phyloP scores from a whole-genome alignment of 2,113 vertebrate genomes.

The Neodon shergylaensis region DNA sequence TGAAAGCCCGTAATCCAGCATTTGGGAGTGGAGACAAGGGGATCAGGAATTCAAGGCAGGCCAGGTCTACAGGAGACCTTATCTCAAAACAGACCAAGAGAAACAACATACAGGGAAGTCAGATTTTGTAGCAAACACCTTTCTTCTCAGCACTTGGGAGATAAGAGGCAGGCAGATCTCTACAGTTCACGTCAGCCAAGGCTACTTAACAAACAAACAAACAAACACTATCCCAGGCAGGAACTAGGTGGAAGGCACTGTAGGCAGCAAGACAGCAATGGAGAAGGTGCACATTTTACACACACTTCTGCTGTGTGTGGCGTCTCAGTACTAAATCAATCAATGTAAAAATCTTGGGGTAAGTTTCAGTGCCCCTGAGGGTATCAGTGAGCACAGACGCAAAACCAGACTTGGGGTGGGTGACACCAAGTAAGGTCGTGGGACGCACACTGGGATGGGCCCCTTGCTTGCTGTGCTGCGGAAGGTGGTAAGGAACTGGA shows the following conservation, averaged over 20 bases:
- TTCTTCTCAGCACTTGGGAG: not conserved
- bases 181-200: not conserved
- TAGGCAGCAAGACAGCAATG: accelerated
- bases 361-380: not conserved
- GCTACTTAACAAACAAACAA: not conserved
- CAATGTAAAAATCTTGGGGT: not conserved
- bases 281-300: not conserved
- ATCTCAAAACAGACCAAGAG: not conserved
- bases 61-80: not conserved
- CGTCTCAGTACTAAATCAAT: not conserved
- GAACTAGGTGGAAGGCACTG: not conserved
- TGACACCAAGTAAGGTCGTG: not conserved
- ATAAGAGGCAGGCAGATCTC: not conserved
- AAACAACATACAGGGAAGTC: too few species aligned
- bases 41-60: too few species aligned
- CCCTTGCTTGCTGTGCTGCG: not conserved
- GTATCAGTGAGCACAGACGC: not conserved
- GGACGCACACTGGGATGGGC: not conserved
- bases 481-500: not conserved
- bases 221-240: not conserved
- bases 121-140: not conserved
- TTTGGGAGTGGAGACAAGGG: not conserved
- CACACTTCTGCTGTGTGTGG: too few species aligned
- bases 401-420: not conserved
- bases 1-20: too few species aligned